These are phyloP conservation scores for Salticus scenicus DNA, from an alignment of 2,888 invertebrate species.

Conservation along the genomic window DNA sequence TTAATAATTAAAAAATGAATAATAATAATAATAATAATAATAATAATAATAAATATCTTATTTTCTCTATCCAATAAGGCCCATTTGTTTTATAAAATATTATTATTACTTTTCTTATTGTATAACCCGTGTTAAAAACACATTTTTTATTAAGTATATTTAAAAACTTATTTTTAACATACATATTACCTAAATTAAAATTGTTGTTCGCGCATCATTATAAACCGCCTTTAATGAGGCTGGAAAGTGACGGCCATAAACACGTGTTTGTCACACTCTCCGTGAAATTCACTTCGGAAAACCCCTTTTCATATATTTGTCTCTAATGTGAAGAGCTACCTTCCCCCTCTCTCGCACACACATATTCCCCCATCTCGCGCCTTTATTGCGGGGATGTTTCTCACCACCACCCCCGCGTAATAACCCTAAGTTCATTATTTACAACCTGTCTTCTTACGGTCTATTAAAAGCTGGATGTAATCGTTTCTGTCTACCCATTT, in stretches of 20 bases:
- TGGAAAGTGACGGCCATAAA: background rate
- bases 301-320: background rate
- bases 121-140: no score
- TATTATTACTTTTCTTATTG: no score
- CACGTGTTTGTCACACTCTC: background rate
- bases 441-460: conserved; percentile 40
- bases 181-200: no score
- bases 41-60: no score
- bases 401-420: conserved; percentile 18
- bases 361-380: no score
- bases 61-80: no score
- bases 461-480: conserved; percentile 44
- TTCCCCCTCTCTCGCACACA: background rate
- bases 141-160: no score
- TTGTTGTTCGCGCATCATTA: no score
- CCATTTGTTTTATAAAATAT: no score
- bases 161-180: no score
- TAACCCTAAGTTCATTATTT: conserved; percentile 55
- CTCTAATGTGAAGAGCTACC: background rate
- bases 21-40: no score
- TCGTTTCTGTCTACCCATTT: background rate
- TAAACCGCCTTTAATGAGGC: background rate
- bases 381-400: background rate
- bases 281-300: background rate
- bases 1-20: no score